Base-by-base conservation (phyloP, 2,888 invertebrate species). In the Plagodis pulveraria region DNA sequence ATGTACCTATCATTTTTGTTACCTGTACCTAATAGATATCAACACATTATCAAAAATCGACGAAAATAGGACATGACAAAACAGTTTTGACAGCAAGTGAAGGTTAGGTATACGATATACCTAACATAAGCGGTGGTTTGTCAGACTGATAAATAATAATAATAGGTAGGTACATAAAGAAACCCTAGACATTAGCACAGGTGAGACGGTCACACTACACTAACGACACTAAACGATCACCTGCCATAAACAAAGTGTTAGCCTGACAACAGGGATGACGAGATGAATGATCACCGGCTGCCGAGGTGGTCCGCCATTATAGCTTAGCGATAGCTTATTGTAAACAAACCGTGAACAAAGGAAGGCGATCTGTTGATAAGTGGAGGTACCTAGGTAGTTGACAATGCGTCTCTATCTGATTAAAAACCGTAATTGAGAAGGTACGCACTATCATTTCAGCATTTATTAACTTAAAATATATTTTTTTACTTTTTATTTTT, bases 221-320 rank as follows among this genome's bases (percentile, higher is more conserved):
- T 47, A 44, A 51, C 32, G 48, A 51, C 46, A 12, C n/a, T 52
- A 47, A 52, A 50, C 59, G 38, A 55, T 52, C 46, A 61, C 49
- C 44, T 53, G 48, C 36, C 42, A 60, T 63, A 62, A 63, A 65
- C 61, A 60, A 35, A 50, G 50, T 62, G 54, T 50, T 44, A 48
- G 65, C 59, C 46, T 55, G 50, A 22, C 22, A 22, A 22, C 22
- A 22, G 22, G 1, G 22, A 42, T 35, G n/a, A 45, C n/a, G 40
- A 67, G 69, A 69, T 61, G 69, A 71, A 72, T 66, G 66, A 61
- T 57, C 54, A 65, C 65, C 69, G 68, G 70, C 58, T 78, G 44
- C 65, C 74, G 58, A 62, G 84, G 84, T 84, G 86, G 84, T 59
- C 40, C 83, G 34, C 40, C 58, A 5, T 36, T 9, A 36, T 36